These are phyloP conservation scores for Drosophila sturtevanti DNA, from an alignment of 1,140 invertebrate species.

Conservation along the genomic window DNA sequence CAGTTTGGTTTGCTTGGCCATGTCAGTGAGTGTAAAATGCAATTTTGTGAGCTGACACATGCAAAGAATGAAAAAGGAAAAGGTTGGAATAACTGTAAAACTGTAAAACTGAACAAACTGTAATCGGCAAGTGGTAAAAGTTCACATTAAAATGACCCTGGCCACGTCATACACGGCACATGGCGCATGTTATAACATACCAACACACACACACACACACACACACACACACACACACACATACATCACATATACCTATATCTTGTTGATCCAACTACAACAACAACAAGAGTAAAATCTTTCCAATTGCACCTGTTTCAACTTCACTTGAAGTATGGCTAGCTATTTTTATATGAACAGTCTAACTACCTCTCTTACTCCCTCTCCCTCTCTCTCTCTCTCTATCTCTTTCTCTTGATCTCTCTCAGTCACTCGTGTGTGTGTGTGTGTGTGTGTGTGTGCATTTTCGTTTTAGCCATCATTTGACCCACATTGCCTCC, in stretches of 20 bases:
- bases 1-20: conserved; percentile 1
- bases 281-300: conserved; percentile 7
- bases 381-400: conserved; percentile 20
- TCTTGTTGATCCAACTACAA: not conserved
- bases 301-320: conserved; percentile 67
- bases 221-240: too few species aligned
- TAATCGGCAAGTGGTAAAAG: conserved; percentile 35
- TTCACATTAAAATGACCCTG: conserved; percentile 38
- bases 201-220: too few species aligned
- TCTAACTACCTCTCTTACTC: conserved; percentile 18
- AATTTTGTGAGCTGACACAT: conserved; percentile 53
- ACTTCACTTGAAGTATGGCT: conserved; percentile 55
- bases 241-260: not conserved
- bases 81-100: not conserved
- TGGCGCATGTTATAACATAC: conserved; percentile 21
- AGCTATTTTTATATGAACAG: conserved; percentile 53
- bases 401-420: not conserved
- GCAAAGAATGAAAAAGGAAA: conserved; percentile 7
- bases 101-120: conserved; percentile 16
- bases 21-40: conserved; percentile 58
- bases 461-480: conserved; percentile 47
- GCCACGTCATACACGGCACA: conserved; percentile 3
- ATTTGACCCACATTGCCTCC: conserved; percentile 69
- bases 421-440: too few species aligned
- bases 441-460: not conserved